Percentiles rank a stretch among this genome's conserved stretches.
Evolutionary conservation across 2,113 vertebrate genomes (phyloP).

Genomic region (Ochotona princeps): DNA sequence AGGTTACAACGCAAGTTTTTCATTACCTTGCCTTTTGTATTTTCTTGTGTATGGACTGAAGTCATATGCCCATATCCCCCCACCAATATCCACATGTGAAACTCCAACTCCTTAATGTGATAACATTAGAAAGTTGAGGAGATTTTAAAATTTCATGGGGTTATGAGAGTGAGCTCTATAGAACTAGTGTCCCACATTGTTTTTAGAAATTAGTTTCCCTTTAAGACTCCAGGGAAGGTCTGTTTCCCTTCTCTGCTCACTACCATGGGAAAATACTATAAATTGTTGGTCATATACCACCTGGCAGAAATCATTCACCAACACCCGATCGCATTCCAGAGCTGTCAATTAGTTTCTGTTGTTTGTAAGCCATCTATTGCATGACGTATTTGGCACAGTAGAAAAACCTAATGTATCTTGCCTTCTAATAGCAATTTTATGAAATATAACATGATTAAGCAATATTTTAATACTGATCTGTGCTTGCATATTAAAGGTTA

Average conservation of each 20-base stretch:
- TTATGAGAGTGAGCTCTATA: neutral
- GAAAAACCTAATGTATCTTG: neutral
- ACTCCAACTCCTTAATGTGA: neutral
- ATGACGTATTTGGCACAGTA: neutral
- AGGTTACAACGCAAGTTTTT: neutral
- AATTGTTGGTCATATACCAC: neutral
- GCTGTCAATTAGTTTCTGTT: neutral
- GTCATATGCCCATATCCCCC: neutral
- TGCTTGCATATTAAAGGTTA: neutral
- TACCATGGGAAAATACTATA: fast-evolving
- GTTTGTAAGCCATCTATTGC: neutral
- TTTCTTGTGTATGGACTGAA: neutral
- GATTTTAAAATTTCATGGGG: neutral
- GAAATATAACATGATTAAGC: neutral
- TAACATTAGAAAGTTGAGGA: neutral
- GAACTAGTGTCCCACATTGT: too few species aligned
- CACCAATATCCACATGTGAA: neutral
- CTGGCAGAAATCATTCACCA: neutral
- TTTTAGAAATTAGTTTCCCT: neutral
- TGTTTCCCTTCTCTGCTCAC: neutral
- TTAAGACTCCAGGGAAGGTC: neutral
- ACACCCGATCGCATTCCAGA: neutral
- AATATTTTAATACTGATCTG: neutral
- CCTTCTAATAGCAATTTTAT: slow-evolving; percentile 13
- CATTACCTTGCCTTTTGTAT: neutral